phyloP scores from a whole-genome alignment of 2,888 invertebrate species.

The Dioctria linearis region DNA sequence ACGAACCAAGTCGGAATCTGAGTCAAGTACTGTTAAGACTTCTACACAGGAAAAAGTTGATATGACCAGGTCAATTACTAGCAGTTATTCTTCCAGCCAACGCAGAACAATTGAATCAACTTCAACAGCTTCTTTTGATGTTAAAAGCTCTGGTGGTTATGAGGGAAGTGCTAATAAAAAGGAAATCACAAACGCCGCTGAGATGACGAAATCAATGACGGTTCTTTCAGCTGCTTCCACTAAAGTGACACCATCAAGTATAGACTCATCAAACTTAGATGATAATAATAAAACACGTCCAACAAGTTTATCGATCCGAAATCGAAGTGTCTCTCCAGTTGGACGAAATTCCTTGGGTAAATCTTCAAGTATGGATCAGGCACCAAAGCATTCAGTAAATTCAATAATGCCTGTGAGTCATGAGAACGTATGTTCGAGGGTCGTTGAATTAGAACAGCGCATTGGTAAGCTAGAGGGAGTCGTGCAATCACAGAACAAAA shows the following conservation, averaged over 20 bases:
- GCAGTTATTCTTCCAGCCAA: constrained; percentile 53
- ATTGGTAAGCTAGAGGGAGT: constrained; percentile 67
- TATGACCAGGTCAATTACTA: constrained; percentile 47
- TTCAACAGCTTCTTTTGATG: constrained; percentile 20
- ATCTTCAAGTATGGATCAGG: constrained; percentile 29
- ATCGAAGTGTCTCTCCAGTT: constrained; percentile 67
- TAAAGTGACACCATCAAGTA: constrained; percentile 39
- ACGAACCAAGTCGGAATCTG: constrained; percentile 29
- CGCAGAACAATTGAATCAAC: constrained; percentile 54
- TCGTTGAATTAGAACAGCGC: constrained; percentile 67
- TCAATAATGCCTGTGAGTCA: constrained; percentile 30
- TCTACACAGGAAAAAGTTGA: constrained; percentile 48
- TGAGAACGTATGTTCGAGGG: constrained; percentile 61
- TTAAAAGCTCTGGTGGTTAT: constrained; percentile 15
- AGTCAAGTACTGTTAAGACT: constrained; percentile 19
- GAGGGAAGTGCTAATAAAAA: constrained; percentile 36
- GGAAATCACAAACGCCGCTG: constrained; percentile 25
- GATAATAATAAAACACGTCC: constrained; percentile 66
- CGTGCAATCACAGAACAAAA: constrained; percentile 71
- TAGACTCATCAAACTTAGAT: constrained; percentile 59
- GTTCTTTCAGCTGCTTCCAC: constrained; percentile 48
- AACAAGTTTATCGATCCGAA: constrained; percentile 67
- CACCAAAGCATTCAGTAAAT: constrained; percentile 30
- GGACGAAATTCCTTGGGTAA: constrained; percentile 52
- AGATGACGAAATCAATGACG: constrained; percentile 58